phyloP scores from a whole-genome alignment of 2,113 vertebrate species.

The Thamnaconus septentrionalis region DNA sequence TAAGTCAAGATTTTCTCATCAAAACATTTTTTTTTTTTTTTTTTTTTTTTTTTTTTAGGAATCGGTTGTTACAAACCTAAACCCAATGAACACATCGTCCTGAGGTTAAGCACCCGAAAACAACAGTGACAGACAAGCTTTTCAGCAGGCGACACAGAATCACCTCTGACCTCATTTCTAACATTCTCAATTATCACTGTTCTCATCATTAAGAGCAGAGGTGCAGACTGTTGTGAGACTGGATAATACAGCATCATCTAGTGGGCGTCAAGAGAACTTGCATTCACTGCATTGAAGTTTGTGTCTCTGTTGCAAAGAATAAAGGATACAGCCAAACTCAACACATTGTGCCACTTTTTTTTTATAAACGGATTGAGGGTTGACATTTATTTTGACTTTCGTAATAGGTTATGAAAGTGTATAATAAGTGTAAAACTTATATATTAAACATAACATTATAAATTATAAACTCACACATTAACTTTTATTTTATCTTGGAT shows the following conservation, averaged over 20 bases:
- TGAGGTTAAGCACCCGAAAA: conserved; percentile 57
- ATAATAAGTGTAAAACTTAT: too few species aligned
- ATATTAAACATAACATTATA: too few species aligned
- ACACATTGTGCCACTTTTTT: neutral
- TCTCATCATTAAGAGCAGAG: neutral
- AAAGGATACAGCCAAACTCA: neutral
- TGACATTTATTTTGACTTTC: too few species aligned
- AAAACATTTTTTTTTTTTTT: neutral
- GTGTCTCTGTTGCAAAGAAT: neutral
- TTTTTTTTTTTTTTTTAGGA: conserved; percentile 37
- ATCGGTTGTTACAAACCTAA: conserved; percentile 60
- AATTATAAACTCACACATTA: too few species aligned
- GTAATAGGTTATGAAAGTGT: too few species aligned
- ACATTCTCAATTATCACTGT: too few species aligned
- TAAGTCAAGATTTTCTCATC: neutral
- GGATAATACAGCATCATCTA: conserved; percentile 41
- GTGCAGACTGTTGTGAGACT: neutral
- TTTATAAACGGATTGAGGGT: too few species aligned
- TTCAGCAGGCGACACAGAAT: neutral
- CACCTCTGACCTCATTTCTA: neutral
- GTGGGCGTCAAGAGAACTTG: neutral
- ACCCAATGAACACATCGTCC: conserved; percentile 58
- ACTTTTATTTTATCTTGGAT: too few species aligned
- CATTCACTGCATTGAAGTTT: neutral
- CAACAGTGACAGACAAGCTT: neutral